Conservation (phyloP, 1,140 invertebrate species). For the Bombus impatiens region DNA sequence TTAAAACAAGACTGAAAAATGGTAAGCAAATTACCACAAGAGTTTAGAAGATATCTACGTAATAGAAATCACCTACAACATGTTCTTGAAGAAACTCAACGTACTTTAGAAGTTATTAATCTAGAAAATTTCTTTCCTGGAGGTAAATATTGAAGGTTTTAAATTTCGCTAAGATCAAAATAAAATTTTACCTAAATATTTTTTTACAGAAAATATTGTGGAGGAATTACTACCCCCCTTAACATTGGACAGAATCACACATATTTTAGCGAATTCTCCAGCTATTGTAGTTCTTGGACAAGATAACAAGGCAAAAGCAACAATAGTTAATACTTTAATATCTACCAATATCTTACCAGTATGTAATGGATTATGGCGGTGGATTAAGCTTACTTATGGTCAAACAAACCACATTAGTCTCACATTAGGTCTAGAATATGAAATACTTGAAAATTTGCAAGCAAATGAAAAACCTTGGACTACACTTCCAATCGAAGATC, state of each 20-base stretch:
- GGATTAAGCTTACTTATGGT: conserved; percentile 89
- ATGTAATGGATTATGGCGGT: conserved; percentile 84
- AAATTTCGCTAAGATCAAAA: background rate
- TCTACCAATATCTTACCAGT: conserved; percentile 86
- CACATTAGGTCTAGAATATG: conserved; percentile 88
- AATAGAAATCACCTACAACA: conserved; percentile 82
- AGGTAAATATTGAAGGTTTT: conserved; percentile 80
- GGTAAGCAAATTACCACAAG: conserved; percentile 81
- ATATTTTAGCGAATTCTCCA: conserved; percentile 82
- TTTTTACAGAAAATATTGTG: conserved; percentile 80
- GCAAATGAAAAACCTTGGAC: conserved; percentile 84
- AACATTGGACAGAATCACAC: conserved; percentile 80
- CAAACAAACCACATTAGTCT: conserved; percentile 86
- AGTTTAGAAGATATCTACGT: conserved; percentile 83
- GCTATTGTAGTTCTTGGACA: conserved; percentile 88
- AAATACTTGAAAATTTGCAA: conserved; percentile 87
- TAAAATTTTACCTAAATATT: background rate
- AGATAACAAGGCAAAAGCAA: conserved; percentile 86
- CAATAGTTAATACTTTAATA: conserved; percentile 89
- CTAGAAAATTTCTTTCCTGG: conserved; percentile 84
- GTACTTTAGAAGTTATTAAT: conserved; percentile 86
- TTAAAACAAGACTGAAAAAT: conserved; percentile 66
- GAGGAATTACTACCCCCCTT: conserved; percentile 81
- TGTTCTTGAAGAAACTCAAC: conserved; percentile 87
- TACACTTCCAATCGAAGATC: conserved; percentile 85